phyloP scores from a whole-genome alignment of 2,113 vertebrate species.

The Malurus cyaneus region DNA sequence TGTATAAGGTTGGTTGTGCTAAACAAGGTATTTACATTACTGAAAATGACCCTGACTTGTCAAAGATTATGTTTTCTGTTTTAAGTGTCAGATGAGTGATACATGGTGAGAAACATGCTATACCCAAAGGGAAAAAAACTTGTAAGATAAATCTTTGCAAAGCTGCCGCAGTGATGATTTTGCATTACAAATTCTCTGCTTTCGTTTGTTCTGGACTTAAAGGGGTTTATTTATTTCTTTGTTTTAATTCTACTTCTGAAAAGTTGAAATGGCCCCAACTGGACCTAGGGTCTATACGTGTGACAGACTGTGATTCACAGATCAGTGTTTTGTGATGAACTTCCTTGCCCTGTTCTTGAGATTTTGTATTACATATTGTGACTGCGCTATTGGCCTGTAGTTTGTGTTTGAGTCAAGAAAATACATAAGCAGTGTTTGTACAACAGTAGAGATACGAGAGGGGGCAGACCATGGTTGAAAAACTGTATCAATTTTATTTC shows the following conservation, averaged over 20 bases:
- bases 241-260: background rate
- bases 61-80: background rate
- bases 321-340: background rate
- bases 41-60: background rate
- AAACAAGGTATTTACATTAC: background rate
- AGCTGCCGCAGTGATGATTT: background rate
- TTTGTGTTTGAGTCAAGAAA: background rate
- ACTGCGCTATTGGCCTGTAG: background rate
- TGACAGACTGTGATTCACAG: background rate
- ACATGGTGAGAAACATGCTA: background rate
- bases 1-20: background rate
- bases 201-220: background rate
- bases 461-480: background rate
- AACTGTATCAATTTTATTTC: background rate
- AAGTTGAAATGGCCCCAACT: background rate
- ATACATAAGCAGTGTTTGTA: background rate
- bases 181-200: background rate
- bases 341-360: background rate
- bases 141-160: background rate
- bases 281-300: accelerated
- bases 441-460: background rate
- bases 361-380: background rate
- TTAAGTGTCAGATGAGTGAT: background rate
- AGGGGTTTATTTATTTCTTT: background rate
- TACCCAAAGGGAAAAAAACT: background rate